Base-by-base conservation (phyloP, 2,888 invertebrate genomes). In the Anorthoa munda region DNA sequence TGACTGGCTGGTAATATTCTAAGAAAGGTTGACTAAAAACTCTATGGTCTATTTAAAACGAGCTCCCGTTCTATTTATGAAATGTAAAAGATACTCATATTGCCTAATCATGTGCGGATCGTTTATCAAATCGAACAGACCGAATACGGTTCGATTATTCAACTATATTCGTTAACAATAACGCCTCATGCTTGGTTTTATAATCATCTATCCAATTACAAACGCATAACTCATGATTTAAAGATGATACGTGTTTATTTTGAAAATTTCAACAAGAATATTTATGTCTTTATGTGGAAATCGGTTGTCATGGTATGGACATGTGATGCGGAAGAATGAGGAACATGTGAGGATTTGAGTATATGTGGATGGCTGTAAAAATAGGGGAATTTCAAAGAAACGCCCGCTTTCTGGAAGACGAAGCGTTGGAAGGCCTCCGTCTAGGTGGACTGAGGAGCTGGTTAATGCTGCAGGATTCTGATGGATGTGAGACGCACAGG, bases 161-260 rank as follows among this genome's bases (percentile, higher is more conserved):
- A 59, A 75, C 48, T 66, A 45, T 53, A 48, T 21, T 26, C 64
- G 2, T 4, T 68, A 56, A 66, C 59, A 72, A 70, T 77, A 59
- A 64, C 58, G 53, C 23, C 18, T 72, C 72, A 53, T 65, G 66
- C 56, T 51, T 61, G 23, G 59, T 45, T 31, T 71, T 74, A 51
- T 66, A 60, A 72, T 74, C 53, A 55, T 59, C 31, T 72, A 71
- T 77, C 71, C 77, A 75, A 80, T 83, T 74, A 80, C 71, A 83
- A 77, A 77, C 58, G 64, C 56, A 64, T 75, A 83, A 65, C 51
- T 80, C 83, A 73, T 83, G 21, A 73, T 68, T 74, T 48, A 69
- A 77, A 71, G 56, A 67, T 75, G 75, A 76, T 60, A 71, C 71
- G 39, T 74, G 69, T 80, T 82, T 77, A 64, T 78, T 70, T 65